phyloP scores from a whole-genome alignment of 2,797 vertebrate genomes.

The Phoxinus dragarum region DNA sequence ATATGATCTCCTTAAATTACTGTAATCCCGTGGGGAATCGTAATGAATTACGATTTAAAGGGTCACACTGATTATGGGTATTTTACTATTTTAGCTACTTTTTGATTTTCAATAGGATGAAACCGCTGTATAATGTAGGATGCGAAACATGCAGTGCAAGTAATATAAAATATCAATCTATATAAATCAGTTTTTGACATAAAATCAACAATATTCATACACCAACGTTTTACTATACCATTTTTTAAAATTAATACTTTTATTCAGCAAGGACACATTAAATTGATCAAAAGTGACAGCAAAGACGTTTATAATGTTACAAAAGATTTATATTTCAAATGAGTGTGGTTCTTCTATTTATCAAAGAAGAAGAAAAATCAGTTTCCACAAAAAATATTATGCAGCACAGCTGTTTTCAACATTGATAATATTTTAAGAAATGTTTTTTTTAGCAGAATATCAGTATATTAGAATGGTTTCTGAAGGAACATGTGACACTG shows the following conservation, averaged over 20 bases:
- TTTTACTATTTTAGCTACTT: neutral
- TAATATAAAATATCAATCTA: neutral
- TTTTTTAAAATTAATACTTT: neutral
- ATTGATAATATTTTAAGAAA: neutral
- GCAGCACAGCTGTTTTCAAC: neutral
- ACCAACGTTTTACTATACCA: neutral
- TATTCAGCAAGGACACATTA: neutral
- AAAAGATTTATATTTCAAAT: neutral
- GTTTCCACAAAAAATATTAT: neutral
- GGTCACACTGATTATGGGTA: neutral
- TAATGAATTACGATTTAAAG: neutral
- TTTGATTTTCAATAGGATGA: neutral
- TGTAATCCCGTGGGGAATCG: neutral
- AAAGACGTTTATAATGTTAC: neutral
- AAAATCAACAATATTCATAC: neutral
- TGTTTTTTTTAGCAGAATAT: neutral
- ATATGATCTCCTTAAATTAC: conserved; percentile 10
- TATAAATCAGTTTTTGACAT: neutral
- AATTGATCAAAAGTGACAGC: neutral
- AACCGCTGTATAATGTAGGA: neutral
- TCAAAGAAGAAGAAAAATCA: neutral
- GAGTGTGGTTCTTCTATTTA: neutral
- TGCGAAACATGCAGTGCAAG: neutral
- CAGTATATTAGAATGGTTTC: neutral
- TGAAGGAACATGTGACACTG: neutral